phyloP scores from a whole-genome alignment of 2,113 vertebrate genomes.

The Trochalopteron elliotii region DNA sequence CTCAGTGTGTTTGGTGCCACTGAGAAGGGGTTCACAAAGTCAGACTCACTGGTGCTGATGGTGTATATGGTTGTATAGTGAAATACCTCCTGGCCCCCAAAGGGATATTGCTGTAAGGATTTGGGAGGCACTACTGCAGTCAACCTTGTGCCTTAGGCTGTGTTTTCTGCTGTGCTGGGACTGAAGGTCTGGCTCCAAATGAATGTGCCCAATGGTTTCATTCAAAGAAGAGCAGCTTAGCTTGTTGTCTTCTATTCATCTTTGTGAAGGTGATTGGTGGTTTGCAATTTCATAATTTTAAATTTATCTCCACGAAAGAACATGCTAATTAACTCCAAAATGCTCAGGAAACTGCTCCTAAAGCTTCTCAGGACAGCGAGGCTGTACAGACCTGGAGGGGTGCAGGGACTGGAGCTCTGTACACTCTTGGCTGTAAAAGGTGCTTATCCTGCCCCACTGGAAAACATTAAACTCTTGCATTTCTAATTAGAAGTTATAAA shows the following conservation, averaged over 20 bases:
- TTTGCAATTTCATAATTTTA: not conserved
- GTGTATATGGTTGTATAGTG: rapidly evolving
- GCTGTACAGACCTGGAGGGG: too few species aligned
- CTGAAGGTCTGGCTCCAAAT: not conserved
- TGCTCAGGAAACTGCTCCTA: not conserved
- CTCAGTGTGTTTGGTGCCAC: not conserved
- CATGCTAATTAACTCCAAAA: not conserved
- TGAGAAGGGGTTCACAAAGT: not conserved
- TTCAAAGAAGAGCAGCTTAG: not conserved
- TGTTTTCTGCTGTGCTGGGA: not conserved
- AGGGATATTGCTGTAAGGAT: not conserved
- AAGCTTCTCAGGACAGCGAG: not conserved
- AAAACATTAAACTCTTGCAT: not conserved
- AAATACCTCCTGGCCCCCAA: not conserved
- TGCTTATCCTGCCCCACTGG: not conserved
- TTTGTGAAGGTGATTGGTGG: not conserved
- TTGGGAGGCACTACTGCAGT: not conserved
- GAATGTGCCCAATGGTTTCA: not conserved
- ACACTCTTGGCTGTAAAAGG: not conserved
- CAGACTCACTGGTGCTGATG: rapidly evolving
- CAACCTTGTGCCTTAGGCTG: not conserved
- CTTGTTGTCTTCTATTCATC: not conserved
- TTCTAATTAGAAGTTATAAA: not conserved
- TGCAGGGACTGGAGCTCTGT: not conserved
- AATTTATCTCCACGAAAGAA: not conserved